Conservation (phyloP, 2,113 vertebrate genomes). For the Amphilophus citrinellus region DNA sequence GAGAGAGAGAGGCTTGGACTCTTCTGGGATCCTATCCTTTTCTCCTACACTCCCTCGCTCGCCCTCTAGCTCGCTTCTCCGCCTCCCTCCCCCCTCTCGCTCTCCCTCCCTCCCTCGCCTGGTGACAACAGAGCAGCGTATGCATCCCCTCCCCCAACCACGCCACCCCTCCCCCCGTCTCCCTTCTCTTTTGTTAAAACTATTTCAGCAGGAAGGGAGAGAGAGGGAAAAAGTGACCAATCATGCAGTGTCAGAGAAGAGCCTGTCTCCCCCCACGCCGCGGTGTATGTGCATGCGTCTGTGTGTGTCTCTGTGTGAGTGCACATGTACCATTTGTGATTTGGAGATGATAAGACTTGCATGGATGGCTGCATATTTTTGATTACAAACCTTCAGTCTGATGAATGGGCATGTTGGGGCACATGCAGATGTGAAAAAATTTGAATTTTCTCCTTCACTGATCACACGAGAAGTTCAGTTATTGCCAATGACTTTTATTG, state of each 20-base stretch:
- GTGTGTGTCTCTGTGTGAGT: slow-evolving; percentile 21
- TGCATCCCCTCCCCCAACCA: slow-evolving; percentile 67
- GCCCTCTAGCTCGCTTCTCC: slow-evolving; percentile 39
- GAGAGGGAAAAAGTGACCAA: slow-evolving; percentile 78
- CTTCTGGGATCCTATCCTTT: slow-evolving; percentile 65
- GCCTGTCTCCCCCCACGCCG: slow-evolving; percentile 46
- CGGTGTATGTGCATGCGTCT: slow-evolving; percentile 26
- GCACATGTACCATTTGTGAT: slow-evolving; percentile 11
- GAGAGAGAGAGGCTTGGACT: slow-evolving; percentile 18
- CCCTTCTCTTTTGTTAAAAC: slow-evolving; percentile 79
- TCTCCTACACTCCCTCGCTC: slow-evolving; percentile 65
- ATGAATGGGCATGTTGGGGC: slow-evolving; percentile 20
- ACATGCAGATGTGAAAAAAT: slow-evolving; percentile 38
- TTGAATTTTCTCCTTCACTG: slow-evolving; percentile 70
- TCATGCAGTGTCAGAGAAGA: slow-evolving; percentile 73
- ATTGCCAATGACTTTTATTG: slow-evolving; percentile 78
- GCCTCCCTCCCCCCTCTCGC: slow-evolving; percentile 30
- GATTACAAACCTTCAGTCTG: slow-evolving; percentile 3
- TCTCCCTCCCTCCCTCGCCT: slow-evolving; percentile 33
- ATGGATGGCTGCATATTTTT: slow-evolving; percentile 8
- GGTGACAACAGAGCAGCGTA: slow-evolving; percentile 77
- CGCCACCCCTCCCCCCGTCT: slow-evolving; percentile 55
- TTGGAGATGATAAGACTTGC: slow-evolving; percentile 20
- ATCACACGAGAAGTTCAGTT: slow-evolving; percentile 76
- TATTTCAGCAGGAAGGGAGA: slow-evolving; percentile 80